phyloP scores from a whole-genome alignment of 2,797 vertebrate species.

The Lindbergichthys nudifrons region DNA sequence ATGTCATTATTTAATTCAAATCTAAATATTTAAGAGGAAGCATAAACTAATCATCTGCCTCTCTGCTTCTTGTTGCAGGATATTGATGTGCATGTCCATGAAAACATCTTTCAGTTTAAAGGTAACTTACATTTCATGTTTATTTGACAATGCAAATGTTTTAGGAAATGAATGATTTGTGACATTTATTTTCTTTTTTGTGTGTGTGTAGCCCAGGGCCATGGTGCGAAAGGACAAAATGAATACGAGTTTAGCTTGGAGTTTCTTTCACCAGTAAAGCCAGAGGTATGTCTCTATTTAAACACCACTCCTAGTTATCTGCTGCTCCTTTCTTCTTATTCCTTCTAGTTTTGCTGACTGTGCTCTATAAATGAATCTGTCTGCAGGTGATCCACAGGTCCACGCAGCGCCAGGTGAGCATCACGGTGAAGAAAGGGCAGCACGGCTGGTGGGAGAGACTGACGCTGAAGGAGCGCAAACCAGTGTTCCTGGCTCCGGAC shows the following conservation, averaged over 20 bases:
- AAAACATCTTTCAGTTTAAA: conserved; percentile 90
- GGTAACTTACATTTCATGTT: conserved; percentile 77
- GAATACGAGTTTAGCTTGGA: conserved; percentile 93
- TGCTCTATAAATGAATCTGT: conserved; percentile 6
- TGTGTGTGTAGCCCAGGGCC: conserved; percentile 89
- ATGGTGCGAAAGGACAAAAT: conserved; percentile 95
- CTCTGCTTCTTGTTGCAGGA: conserved; percentile 80
- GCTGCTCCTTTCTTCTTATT: neutral
- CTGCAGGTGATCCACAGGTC: conserved; percentile 87
- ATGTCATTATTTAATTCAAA: neutral
- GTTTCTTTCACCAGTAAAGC: conserved; percentile 90
- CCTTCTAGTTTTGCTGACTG: neutral
- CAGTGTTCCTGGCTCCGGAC: conserved; percentile 91
- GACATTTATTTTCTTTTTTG: conserved; percentile 25
- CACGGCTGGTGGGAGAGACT: conserved; percentile 94
- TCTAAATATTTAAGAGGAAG: neutral
- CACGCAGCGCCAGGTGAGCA: conserved; percentile 93
- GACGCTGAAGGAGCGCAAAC: conserved; percentile 90
- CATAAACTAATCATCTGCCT: conserved; percentile 13
- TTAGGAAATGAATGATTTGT: neutral
- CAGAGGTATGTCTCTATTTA: conserved; percentile 83
- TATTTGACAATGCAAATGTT: neutral
- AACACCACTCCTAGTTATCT: neutral
- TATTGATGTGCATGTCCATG: conserved; percentile 86
- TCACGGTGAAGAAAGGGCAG: conserved; percentile 90